Evolutionary conservation across 2,888 invertebrate genomes (phyloP).

Genomic region (Meiosimyza platycephala): DNA sequence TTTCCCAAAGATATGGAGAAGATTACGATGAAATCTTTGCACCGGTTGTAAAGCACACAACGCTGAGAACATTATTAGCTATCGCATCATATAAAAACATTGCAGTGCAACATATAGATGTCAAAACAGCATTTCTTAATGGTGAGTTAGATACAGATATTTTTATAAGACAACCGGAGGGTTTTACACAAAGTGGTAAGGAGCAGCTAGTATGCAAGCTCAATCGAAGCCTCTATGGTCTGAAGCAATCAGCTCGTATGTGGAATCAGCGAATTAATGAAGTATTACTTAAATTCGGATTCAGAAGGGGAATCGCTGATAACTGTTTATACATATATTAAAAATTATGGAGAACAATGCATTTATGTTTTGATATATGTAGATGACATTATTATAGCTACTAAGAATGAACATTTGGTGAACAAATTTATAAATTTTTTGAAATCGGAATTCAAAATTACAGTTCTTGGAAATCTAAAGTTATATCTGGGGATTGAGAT

Average conservation of each 20-base stretch:
- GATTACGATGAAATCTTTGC: conserved; percentile 36
- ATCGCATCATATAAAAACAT: conserved; percentile 28
- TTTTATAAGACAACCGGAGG: conserved; percentile 29
- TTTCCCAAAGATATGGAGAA: conserved; percentile 33
- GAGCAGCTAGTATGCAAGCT: conserved; percentile 10
- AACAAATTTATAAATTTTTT: conserved; percentile 11
- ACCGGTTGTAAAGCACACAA: conserved; percentile 24
- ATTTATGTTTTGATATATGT: conserved; percentile 35
- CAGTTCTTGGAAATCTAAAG: conserved; percentile 28
- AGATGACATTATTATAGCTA: conserved; percentile 31
- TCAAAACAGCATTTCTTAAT: conserved; percentile 35
- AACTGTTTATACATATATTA: not conserved
- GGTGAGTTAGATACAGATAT: conserved; percentile 28
- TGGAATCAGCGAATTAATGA: conserved; percentile 36
- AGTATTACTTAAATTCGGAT: conserved; percentile 30
- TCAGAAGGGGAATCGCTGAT: conserved; percentile 34
- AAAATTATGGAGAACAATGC: too few species aligned
- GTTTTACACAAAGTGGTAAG: conserved; percentile 19
- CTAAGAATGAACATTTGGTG: not conserved
- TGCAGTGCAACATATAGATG: conserved; percentile 27
- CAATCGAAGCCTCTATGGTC: not conserved
- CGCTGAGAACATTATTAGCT: conserved; percentile 29
- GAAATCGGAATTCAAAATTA: conserved; percentile 26
- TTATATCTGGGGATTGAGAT: conserved; percentile 34
- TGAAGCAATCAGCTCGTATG: conserved; percentile 32